Percentiles rank a stretch among this genome's conserved stretches.
Evolutionary conservation across 1,140 invertebrate species (phyloP).

Genomic region (Drosophila nannoptera): DNA sequence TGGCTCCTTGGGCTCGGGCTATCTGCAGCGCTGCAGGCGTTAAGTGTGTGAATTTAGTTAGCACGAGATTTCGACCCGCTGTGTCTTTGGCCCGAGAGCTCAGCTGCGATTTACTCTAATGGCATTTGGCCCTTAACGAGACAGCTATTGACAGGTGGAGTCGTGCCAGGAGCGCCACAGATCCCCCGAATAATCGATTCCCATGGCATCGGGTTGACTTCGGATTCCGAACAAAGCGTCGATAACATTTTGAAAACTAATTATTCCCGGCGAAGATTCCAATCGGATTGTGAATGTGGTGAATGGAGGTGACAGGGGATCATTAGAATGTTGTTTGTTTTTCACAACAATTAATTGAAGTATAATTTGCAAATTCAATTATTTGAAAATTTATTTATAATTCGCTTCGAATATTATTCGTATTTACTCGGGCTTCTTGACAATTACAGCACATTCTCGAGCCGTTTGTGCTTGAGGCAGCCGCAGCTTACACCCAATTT

Average conservation of each 20-base stretch:
- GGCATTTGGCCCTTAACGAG: constrained; percentile 40
- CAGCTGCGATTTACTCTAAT: constrained; percentile 42
- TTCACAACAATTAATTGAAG: no score
- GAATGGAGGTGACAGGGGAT: no score
- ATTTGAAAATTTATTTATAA: no score
- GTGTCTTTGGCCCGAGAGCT: constrained; percentile 8
- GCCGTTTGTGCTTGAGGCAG: constrained; percentile 2
- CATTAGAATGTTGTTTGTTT: no score
- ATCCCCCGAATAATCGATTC: constrained; percentile 4
- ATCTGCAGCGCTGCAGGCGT: constrained; percentile 37
- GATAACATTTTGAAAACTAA: background rate
- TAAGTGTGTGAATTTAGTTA: constrained; percentile 49
- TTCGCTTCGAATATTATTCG: no score
- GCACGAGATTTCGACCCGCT: constrained; percentile 29
- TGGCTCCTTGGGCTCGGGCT: background rate
- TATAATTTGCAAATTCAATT: no score
- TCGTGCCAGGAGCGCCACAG: constrained; percentile 2
- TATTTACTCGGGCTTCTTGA: no score
- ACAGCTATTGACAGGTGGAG: constrained; percentile 43
- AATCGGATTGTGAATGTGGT: no score
- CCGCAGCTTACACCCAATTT: background rate
- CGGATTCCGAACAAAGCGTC: background rate
- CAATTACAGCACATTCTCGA: constrained; percentile 18
- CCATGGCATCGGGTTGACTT: background rate
- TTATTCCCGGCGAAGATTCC: background rate